Evolutionary conservation across 2,113 vertebrate genomes (phyloP).

Genomic region (Grus americana): DNA sequence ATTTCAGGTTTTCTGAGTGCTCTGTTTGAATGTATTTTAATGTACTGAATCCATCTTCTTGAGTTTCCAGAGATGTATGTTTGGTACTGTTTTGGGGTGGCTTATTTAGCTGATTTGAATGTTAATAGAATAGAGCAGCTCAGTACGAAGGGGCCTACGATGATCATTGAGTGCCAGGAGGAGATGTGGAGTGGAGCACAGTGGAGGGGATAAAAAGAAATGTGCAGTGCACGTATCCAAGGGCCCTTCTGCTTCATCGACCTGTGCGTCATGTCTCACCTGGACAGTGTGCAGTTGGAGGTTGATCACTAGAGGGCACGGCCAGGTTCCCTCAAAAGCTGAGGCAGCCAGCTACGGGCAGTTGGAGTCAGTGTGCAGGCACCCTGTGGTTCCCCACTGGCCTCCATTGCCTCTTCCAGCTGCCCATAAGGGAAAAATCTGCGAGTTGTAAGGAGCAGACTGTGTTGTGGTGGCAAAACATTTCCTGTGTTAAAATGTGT

Average conservation of each 20-base stretch:
- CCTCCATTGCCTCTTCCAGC: not conserved
- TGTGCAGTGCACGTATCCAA: fast-evolving
- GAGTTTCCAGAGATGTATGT: not conserved
- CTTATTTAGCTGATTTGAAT: not conserved
- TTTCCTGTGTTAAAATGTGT: not conserved
- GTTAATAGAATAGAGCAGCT: not conserved
- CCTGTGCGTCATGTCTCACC: fast-evolving
- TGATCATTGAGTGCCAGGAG: not conserved
- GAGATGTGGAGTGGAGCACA: not conserved
- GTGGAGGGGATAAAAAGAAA: not conserved
- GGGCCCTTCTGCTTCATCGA: not conserved
- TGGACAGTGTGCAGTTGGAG: not conserved
- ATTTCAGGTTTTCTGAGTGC: not conserved
- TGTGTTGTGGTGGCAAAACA: not conserved
- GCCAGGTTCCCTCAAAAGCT: not conserved
- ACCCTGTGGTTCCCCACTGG: not conserved
- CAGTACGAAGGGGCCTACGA: not conserved
- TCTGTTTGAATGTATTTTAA: not conserved
- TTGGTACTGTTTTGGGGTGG: not conserved
- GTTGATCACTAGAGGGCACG: not conserved
- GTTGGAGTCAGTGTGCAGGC: not conserved
- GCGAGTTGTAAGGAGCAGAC: not conserved
- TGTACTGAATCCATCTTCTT: not conserved
- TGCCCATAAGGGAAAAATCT: not conserved
- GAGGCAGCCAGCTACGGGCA: not conserved